A percentile compares a stretch with the other conserved stretches of the same genome.
Evolutionary conservation across 2,113 vertebrate species (phyloP).

Genomic region (Prunella fulvescens): DNA sequence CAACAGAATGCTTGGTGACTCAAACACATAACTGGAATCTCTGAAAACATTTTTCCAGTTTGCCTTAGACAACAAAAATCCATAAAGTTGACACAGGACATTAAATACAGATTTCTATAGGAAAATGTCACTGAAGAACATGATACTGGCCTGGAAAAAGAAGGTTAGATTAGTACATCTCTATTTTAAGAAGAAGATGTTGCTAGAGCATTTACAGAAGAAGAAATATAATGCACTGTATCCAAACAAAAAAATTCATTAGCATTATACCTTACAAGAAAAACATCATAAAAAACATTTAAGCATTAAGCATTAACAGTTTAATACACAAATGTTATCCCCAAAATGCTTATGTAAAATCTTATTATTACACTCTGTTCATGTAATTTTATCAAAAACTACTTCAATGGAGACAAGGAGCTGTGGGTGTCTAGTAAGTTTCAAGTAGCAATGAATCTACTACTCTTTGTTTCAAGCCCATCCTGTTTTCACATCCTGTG

Average conservation of each 20-base stretch:
- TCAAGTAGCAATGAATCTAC: not conserved
- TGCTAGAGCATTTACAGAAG: not conserved
- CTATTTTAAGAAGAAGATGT: not conserved
- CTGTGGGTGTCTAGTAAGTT: not conserved
- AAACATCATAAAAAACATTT: not conserved
- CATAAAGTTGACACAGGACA: not conserved
- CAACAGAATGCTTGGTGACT: not conserved
- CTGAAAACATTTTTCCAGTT: not conserved
- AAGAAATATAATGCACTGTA: not conserved
- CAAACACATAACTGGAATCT: not conserved
- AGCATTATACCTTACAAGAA: not conserved
- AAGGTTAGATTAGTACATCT: constrained; percentile 13
- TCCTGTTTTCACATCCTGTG: not conserved
- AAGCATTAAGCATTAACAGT: not conserved
- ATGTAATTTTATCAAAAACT: not conserved
- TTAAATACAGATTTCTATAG: not conserved
- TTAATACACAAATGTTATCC: not conserved
- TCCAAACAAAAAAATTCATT: not conserved
- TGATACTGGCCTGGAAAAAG: not conserved
- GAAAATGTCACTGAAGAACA: not conserved
- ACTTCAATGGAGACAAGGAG: not conserved
- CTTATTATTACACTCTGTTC: not conserved
- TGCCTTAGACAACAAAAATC: not conserved
- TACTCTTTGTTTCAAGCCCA: accelerated
- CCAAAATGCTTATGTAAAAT: not conserved